A percentile compares a stretch with the other conserved stretches of the same genome.
phyloP scores from a whole-genome alignment of 2,797 vertebrate species.

The Phataginus tricuspis region DNA sequence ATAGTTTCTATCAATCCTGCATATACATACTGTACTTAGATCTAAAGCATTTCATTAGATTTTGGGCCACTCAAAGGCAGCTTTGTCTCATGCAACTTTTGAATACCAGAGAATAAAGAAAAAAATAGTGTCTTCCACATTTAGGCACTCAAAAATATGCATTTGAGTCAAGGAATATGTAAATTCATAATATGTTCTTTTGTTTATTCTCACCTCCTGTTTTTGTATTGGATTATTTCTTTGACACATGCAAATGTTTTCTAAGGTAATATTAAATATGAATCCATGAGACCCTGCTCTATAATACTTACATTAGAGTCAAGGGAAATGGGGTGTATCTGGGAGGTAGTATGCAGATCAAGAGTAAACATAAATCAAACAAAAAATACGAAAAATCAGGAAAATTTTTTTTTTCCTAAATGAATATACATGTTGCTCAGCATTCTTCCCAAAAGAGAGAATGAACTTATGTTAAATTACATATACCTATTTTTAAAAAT shows the following conservation, averaged over 20 bases:
- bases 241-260: neutral
- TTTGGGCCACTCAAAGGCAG: neutral
- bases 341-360: neutral
- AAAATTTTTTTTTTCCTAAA: neutral
- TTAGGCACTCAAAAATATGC: neutral
- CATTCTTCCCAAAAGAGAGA: neutral
- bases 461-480: neutral
- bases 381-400: neutral
- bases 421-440: neutral
- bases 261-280: neutral
- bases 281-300: neutral
- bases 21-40: neutral
- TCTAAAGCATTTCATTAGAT: neutral
- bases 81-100: neutral
- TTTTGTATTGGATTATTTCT: neutral
- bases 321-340: neutral
- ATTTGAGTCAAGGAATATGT: neutral
- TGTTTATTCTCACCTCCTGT: neutral
- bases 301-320: neutral
- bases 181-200: neutral
- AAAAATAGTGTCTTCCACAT: neutral
- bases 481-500: neutral
- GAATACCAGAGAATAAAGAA: neutral
- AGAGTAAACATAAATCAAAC: neutral
- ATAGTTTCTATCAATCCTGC: neutral